phyloP scores from a whole-genome alignment of 1,140 invertebrate species.

The Formica selysi region DNA sequence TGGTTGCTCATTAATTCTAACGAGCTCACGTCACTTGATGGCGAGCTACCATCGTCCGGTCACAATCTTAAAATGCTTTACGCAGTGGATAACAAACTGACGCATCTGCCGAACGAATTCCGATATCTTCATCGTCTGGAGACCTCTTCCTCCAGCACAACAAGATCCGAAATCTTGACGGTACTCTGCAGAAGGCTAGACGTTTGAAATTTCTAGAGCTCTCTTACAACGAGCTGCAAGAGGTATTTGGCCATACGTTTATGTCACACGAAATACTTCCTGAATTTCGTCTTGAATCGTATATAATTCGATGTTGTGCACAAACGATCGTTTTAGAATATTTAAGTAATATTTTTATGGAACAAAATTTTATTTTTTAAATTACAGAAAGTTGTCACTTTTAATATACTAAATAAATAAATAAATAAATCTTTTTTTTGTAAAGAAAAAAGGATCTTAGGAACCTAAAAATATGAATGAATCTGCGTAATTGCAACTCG shows the following conservation, averaged over 20 bases:
- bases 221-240: conserved; percentile 91
- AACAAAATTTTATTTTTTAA: neutral
- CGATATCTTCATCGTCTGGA: conserved; percentile 89
- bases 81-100: conserved; percentile 90
- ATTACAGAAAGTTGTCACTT: neutral
- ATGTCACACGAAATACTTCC: neutral
- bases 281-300: neutral
- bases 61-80: conserved; percentile 90
- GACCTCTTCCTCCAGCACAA: conserved; percentile 91
- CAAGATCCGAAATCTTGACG: conserved; percentile 89
- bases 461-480: neutral
- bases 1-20: conserved; percentile 93
- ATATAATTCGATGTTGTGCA: neutral
- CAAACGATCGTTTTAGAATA: neutral
- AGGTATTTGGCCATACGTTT: conserved; percentile 83
- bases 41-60: conserved; percentile 90
- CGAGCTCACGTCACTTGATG: conserved; percentile 90
- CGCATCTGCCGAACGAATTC: conserved; percentile 90
- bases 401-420: neutral
- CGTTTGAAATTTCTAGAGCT: conserved; percentile 89
- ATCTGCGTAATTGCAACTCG: neutral
- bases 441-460: neutral
- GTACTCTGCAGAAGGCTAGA: conserved; percentile 89
- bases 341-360: neutral
- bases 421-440: neutral